These are phyloP conservation scores for Girardia tigrina DNA, from an alignment of 2,888 invertebrate genomes.

Conservation along the genomic window DNA sequence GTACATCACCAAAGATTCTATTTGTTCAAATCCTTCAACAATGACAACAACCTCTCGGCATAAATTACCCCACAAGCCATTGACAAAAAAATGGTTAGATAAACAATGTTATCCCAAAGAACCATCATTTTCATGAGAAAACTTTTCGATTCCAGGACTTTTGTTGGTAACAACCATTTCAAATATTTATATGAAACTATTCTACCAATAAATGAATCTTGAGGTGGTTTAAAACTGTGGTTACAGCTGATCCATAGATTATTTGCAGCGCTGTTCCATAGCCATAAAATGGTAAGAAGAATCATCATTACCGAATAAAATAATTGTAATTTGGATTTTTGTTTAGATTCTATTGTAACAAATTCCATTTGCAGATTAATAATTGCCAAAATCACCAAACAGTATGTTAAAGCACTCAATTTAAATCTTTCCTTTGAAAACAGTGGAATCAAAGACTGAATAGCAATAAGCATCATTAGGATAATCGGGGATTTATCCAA, in stretches of 20 bases:
- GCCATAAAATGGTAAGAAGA: neutral
- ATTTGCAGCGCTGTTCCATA: neutral
- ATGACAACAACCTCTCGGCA: neutral
- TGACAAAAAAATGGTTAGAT: neutral
- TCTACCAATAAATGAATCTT: neutral
- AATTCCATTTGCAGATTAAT: neutral
- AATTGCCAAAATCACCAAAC: neutral
- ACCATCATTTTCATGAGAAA: neutral
- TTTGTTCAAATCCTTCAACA: too few species aligned
- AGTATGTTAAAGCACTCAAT: neutral
- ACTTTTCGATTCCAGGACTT: slow-evolving; percentile 7
- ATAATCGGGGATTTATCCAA: neutral
- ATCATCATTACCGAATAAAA: neutral
- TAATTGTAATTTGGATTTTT: neutral
- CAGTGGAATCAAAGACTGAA: neutral
- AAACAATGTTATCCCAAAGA: neutral
- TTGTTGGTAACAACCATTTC: neutral
- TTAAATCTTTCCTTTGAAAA: neutral
- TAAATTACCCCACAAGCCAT: neutral
- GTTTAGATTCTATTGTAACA: neutral
- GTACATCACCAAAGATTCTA: too few species aligned
- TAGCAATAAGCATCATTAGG: neutral
- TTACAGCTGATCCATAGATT: neutral
- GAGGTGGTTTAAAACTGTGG: neutral
- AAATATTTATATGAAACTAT: neutral